Evolutionary conservation across 1,140 invertebrate species (phyloP), one percentile per base, ranked within the genome.

Genomic region (Cotesia vestalis): DNA sequence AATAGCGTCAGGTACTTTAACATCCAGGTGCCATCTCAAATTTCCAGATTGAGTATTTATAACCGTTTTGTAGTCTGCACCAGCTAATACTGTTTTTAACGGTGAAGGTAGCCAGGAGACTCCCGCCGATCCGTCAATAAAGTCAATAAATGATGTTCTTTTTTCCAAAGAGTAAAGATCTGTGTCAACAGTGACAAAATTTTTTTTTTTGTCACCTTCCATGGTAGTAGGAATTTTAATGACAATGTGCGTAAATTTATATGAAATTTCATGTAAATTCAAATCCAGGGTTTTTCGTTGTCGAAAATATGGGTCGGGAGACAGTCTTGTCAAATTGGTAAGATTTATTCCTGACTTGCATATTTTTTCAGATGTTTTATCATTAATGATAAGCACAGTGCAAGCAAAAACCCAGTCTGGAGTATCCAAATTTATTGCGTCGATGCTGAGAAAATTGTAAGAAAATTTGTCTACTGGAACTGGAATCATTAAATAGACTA

Each of bases 241-340:
- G 52, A 95, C 80, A 35, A 95, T 84, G 79, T 96, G 94, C 4
- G 92, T 92, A 84, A 90, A 90, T 27, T 87, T 81, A 2, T 89
- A 82, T 9, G 17, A 34, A 75, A 95, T 75, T 57, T 90, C 86
- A 40, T 90, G 87, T 35, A 94, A 77, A 81, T 92, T 86, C 3
- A 94, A 80, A 9, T 90, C 88, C 0, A 91, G 88, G 34, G 89
- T 83, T 82, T 87, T 88, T 78, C 91, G 88, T 11, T 89, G 80
- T 74, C 88, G 83, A 73, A 84, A 76, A 52, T 75, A 78, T 52
- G 77, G 79, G 60, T 87, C 89, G 14, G 89, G 88, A 14, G 86
- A 76, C 66, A 89, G 85, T 81, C 86, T 86, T 3, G 91, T 91
- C n/a, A 89, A 84, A 73, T 92, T 91, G 14, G 89, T 88, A 35